Evolutionary conservation across 2,888 invertebrate species (phyloP), one percentile per base, ranked within the genome.

Genomic region (Cataglyphis livida): DNA sequence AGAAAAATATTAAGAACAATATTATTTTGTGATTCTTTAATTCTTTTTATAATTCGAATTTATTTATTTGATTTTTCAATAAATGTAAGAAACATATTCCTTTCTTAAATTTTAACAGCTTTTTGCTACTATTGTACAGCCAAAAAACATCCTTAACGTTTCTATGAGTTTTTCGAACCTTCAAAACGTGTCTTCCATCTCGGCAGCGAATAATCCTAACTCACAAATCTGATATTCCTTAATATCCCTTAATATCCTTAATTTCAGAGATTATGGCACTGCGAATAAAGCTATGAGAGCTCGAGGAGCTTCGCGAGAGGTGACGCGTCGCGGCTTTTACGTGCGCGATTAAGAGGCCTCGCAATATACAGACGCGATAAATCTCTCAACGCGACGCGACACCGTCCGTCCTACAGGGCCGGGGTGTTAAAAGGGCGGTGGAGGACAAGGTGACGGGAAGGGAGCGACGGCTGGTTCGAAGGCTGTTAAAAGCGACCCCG

Each of bases 401-500:
- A 54, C 25, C 62, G 75, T 44, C 28, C 76, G 57, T 68, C 59
- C 44, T 32, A 12, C 0, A 21, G 25, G 25, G 25, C 25, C 64
- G 48, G 18, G 59, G 70, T 61, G 44, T 78, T 78, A 70, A 78
- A 61, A 78, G 71, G 78, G 41, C 41, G 32, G 48, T 78, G 61
- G 41, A 57, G 25, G 5, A 48, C 78, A 15, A 21, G 10, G 28
- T 12, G 38, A 3, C 21, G 25, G 12, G 18, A 25, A 3, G n/a
- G 28, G 10, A 6, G 15, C 9, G 21, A 10, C 48, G 44, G n/a
- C 38, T 28, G 73, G 15, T 48, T 74, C 74, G 62, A 74, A 74
- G 62, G 62, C 83, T 79, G 75, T 85, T 85, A 86, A 83, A 83
- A 87, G 81, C 75, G 64, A 84, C 66, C 71, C 71, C 79, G 54